These are phyloP conservation scores for Anisognathus igniventris DNA, from an alignment of 2,797 vertebrate genomes.

Conservation along the genomic window DNA sequence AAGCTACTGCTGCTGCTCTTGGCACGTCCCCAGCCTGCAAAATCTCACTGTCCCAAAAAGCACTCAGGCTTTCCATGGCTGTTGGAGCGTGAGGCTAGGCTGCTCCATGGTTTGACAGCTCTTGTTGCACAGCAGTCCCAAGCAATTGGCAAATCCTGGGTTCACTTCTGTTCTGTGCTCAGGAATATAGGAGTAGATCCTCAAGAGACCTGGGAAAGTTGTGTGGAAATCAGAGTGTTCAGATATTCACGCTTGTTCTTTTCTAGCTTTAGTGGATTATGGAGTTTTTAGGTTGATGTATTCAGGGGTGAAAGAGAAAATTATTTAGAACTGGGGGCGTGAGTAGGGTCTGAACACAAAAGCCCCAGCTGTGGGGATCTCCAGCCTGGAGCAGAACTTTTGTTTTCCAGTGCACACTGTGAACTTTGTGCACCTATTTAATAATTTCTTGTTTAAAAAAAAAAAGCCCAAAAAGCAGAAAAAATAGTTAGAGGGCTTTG, in stretches of 20 bases:
- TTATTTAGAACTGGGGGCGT: background rate
- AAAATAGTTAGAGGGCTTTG: background rate
- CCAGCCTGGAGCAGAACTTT: background rate
- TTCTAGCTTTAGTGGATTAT: background rate
- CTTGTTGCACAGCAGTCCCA: background rate
- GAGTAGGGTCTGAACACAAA: background rate
- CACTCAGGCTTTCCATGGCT: background rate
- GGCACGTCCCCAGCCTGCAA: fast-evolving
- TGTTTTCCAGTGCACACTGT: background rate
- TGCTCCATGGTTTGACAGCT: background rate
- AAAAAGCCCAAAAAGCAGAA: background rate
- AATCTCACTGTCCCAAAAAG: background rate
- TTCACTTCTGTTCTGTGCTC: background rate
- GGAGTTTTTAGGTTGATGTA: background rate
- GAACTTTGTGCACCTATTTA: background rate
- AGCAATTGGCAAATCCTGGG: background rate
- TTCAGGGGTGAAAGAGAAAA: background rate
- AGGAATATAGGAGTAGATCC: background rate
- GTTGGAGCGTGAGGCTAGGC: fast-evolving
- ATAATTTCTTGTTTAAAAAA: background rate
- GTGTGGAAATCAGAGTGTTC: background rate
- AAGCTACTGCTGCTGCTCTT: background rate
- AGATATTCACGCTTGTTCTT: background rate
- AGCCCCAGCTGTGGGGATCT: background rate
- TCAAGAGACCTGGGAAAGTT: fast-evolving